Evolutionary conservation across 2,797 vertebrate genomes (phyloP), one percentile per base, ranked within the genome.

Genomic region (Neosilurus hyrtlii): DNA sequence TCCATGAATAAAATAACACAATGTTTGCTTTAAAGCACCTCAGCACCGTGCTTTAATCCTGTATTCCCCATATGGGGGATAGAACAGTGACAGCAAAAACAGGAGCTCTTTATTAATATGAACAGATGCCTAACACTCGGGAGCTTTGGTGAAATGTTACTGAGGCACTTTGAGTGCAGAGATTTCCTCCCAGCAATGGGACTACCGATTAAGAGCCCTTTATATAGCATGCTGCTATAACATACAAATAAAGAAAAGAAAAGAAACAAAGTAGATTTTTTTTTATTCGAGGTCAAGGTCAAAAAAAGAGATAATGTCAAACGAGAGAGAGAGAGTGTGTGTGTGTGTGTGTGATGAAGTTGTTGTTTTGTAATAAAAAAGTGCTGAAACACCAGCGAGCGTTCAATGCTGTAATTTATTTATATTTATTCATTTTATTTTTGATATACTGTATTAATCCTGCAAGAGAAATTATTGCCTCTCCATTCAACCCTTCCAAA

Each of bases 51-150:
- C 35, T 86, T 86, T 86, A 86, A 85, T 85, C 82, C 62, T 59
- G 18, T 76, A 85, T 84, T 66, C 67, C 75, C 59, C 81, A 86
- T 82, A 84, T 84, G 84, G 84, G 30, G 86, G 83, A 80, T 78
- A 73, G 81, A 78, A 51, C 66, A 66, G 67, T 72, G 59, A 65
- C 76, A 79, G 79, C 56, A 52, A 82, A 70, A 73, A 59, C 81
- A 72, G 30, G 49, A 79, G 66, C 59, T 81, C 81, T 79, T 81
- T 73, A 81, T 80, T 87, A 86, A 84, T 81, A 83, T 88, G 84
- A 57, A 68, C 71, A 85, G 84, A 86, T 76, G 81, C 82, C 82
- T 77, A 20, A 22, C 30, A 66, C 75, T 80, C 68, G 79, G 80
- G 81, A 77, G 82, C 81, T 86, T 61, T 81, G 68, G 59, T 35